Percentiles rank a stretch among this genome's conserved stretches.
These are phyloP conservation scores for Karalla daura DNA, from an alignment of 2,797 vertebrate genomes.

Conservation along the genomic window DNA sequence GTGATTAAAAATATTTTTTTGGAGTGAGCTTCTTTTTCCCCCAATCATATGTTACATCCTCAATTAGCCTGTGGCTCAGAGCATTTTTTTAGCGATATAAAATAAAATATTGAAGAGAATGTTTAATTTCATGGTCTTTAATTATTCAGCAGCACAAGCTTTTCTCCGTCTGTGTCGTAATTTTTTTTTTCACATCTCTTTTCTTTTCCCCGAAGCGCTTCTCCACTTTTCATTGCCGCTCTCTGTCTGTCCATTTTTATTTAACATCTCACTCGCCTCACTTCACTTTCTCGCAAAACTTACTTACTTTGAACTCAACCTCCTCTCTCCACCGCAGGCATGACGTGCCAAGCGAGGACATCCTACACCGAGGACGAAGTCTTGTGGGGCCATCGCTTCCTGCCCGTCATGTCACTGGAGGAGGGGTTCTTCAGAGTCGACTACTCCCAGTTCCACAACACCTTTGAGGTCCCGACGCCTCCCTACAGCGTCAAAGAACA, in stretches of 20 bases:
- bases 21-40: conserved; percentile 9
- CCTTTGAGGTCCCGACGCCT: conserved; percentile 89
- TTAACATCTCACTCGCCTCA: conserved; percentile 4
- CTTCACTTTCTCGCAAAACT: not conserved
- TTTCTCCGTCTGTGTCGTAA: conserved; percentile 26
- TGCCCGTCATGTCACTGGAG: conserved; percentile 92
- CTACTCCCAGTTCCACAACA: conserved; percentile 93
- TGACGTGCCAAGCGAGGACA: conserved; percentile 92
- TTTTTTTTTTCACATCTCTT: conserved; percentile 9
- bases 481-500: conserved; percentile 90
- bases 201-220: conserved; percentile 28
- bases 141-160: conserved; percentile 64
- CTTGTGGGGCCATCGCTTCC: conserved; percentile 91
- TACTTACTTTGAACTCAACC: too few relatives aligned
- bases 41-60: conserved; percentile 30
- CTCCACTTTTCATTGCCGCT: conserved; percentile 21
- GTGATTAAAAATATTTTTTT: not conserved
- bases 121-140: conserved; percentile 68
- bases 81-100: conserved; percentile 32
- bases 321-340: conserved; percentile 83
- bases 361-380: conserved; percentile 93
- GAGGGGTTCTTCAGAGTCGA: conserved; percentile 92
- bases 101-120: conserved; percentile 57
- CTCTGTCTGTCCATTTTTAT: conserved; percentile 24
- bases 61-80: conserved; percentile 17